These are phyloP conservation scores for Montipora sp. DNA, from an alignment of 64 coral and sea anemone species.

Conservation along the genomic window DNA sequence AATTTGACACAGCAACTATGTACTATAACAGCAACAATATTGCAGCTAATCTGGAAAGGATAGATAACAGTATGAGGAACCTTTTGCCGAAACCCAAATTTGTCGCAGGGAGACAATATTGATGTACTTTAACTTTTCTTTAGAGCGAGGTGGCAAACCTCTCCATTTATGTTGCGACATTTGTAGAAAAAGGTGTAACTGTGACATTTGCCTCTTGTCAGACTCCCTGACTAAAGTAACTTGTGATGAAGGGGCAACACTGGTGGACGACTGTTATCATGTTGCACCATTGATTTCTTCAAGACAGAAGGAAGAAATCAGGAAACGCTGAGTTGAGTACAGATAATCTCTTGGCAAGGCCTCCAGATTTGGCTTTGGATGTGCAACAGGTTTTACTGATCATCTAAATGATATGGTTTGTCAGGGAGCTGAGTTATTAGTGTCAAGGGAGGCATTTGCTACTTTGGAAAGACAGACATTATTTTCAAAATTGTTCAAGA, in stretches of 20 bases:
- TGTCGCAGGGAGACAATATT: slow-evolving; percentile 30
- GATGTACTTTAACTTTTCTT: slow-evolving; percentile 34
- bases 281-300: not conserved
- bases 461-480: too few relatives aligned
- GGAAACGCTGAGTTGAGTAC: not conserved
- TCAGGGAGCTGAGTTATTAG: not conserved
- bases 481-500: too few relatives aligned
- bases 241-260: not conserved
- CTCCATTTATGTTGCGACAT: not conserved
- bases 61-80: slow-evolving; percentile 34
- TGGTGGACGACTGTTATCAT: not conserved
- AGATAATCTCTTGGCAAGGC: slow-evolving; percentile 14
- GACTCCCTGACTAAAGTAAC: not conserved
- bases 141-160: not conserved
- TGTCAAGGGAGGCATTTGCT: too few relatives aligned
- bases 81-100: slow-evolving; percentile 28
- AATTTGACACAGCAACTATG: slow-evolving; percentile 25
- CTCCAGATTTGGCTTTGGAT: not conserved
- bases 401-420: slow-evolving; percentile 3
- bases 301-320: not conserved
- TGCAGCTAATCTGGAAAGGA: slow-evolving; percentile 49
- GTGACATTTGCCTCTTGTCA: slow-evolving; percentile 15
- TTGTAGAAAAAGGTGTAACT: not conserved
- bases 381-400: slow-evolving; percentile 21
- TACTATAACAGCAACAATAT: slow-evolving; percentile 46